Evolutionary conservation across 1,140 invertebrate genomes (phyloP).

Genomic region (Arctopsyche grandis): DNA sequence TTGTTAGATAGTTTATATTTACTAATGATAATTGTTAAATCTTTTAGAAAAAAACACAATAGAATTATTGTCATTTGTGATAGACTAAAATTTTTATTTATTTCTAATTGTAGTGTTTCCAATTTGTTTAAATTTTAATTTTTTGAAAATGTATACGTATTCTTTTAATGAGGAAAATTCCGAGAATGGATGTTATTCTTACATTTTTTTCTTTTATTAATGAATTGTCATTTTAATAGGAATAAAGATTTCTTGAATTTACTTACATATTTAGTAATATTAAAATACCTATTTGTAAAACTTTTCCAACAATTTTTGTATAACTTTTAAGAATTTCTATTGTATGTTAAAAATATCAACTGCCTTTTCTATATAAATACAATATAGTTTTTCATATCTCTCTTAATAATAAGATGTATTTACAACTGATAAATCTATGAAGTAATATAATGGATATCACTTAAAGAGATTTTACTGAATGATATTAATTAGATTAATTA

Average conservation of each 20-base stretch:
- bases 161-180: no score
- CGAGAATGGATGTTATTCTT: no score
- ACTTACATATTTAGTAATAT: not conserved
- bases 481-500: slow-evolving; percentile 27
- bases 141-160: not conserved
- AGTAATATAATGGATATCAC: slow-evolving; percentile 34
- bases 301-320: not conserved
- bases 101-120: no score
- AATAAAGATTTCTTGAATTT: no score
- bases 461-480: slow-evolving; percentile 37
- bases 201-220: no score
- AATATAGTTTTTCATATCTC: slow-evolving; percentile 55
- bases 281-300: not conserved
- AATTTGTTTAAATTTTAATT: no score
- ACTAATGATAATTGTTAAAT: not conserved
- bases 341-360: slow-evolving; percentile 53
- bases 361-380: slow-evolving; percentile 55
- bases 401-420: slow-evolving; percentile 48
- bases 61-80: no score
- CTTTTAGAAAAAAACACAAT: not conserved
- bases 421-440: slow-evolving; percentile 33
- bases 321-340: slow-evolving; percentile 31
- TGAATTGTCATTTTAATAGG: no score
- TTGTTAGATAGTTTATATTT: not conserved
- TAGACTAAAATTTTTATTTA: no score